These are phyloP conservation scores for Onychomys torridus DNA, from an alignment of 2,797 vertebrate genomes.

Conservation along the genomic window DNA sequence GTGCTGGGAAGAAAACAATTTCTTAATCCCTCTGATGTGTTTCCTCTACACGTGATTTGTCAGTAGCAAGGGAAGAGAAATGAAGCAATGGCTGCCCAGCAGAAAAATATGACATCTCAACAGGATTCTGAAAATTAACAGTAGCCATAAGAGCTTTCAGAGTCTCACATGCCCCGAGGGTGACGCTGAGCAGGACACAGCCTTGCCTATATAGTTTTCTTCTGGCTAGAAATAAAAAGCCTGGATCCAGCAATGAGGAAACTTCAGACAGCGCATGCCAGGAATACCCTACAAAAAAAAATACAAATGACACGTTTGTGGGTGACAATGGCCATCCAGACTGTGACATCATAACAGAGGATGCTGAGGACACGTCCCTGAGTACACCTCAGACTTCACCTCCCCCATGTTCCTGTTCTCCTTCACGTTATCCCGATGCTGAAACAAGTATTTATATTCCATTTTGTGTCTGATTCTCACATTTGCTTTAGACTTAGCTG, in stretches of 20 bases:
- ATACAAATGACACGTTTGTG: background rate
- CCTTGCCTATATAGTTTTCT: background rate
- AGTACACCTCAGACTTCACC: background rate
- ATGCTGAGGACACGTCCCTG: background rate
- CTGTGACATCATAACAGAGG: background rate
- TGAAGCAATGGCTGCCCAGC: background rate
- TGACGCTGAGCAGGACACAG: background rate
- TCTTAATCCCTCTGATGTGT: background rate
- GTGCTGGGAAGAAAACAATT: no score
- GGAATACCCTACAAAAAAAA: background rate
- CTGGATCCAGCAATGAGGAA: background rate
- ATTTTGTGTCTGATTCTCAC: background rate
- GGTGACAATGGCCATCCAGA: background rate
- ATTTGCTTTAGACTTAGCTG: constrained; percentile 25
- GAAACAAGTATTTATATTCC: background rate
- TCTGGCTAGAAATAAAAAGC: background rate
- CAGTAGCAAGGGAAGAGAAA: background rate
- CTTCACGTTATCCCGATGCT: background rate
- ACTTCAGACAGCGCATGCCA: background rate
- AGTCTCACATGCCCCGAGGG: background rate
- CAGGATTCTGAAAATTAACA: background rate
- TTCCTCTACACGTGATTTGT: background rate
- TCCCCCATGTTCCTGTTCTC: background rate
- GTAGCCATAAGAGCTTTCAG: background rate
- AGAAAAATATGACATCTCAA: background rate